Evolutionary conservation across 2,113 vertebrate genomes (phyloP).

Genomic region (Diphyllodes magnificus): DNA sequence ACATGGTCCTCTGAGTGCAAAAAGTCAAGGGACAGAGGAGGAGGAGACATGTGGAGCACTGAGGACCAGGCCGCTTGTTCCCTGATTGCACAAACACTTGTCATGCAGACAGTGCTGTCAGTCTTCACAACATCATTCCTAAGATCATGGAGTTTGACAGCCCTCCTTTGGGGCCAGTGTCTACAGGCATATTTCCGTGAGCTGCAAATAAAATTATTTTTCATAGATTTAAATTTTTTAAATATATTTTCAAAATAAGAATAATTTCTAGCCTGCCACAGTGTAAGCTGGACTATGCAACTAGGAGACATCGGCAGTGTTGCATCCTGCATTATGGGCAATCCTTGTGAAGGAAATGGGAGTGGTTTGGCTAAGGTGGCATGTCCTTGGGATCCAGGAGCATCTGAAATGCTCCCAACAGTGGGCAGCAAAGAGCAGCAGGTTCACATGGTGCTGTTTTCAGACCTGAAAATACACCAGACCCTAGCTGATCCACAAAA

Average conservation of each 20-base stretch:
- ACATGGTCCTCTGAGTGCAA: not conserved
- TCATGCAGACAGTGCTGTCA: not conserved
- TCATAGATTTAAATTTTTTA: not conserved
- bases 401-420: not conserved
- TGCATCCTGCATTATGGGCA: not conserved
- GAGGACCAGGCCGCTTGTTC: not conserved
- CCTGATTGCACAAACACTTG: not conserved
- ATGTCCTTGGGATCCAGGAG: not conserved
- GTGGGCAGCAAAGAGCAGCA: not conserved
- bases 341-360: not conserved
- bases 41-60: not conserved
- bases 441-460: not conserved
- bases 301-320: not conserved
- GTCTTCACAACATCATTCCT: not conserved
- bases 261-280: not conserved
- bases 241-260: not conserved
- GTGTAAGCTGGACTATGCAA: not conserved
- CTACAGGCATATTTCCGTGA: not conserved
- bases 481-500: not conserved
- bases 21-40: not conserved
- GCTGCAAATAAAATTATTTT: not conserved
- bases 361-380: not conserved
- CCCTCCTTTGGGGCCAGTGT: not conserved
- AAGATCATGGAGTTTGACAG: not conserved
- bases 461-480: not conserved